Percentiles rank a stretch among this genome's conserved stretches.
Evolutionary conservation across 64 coral and sea anemone genomes (phyloP).

Genomic region (Montipora sp.): DNA sequence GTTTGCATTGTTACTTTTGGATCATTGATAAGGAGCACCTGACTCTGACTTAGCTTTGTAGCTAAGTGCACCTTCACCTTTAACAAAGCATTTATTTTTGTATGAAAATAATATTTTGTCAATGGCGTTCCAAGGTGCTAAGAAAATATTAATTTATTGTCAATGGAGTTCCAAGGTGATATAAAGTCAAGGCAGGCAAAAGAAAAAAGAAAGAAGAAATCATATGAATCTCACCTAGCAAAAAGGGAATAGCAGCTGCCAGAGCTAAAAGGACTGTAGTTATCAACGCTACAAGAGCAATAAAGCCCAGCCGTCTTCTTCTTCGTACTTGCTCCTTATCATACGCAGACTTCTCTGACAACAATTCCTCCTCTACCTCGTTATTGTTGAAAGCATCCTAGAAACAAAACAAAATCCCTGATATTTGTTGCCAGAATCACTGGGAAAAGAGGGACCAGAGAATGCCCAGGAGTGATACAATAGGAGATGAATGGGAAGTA

Average conservation of each 20-base stretch:
- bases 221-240: constrained; percentile 4
- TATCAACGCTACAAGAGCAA: background rate
- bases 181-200: too few species aligned
- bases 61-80: too few species aligned
- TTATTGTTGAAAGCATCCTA: background rate
- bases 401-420: background rate
- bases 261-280: constrained; percentile 24
- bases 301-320: constrained; percentile 17
- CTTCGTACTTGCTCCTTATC: background rate
- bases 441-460: background rate
- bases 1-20: too few species aligned
- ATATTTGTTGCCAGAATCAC: background rate
- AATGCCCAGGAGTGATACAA: background rate
- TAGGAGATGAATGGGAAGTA: too few species aligned
- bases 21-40: too few species aligned
- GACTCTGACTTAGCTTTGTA: too few species aligned
- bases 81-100: too few species aligned
- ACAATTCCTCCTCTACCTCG: background rate
- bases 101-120: too few species aligned
- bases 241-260: constrained; percentile 14
- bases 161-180: too few species aligned
- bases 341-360: background rate
- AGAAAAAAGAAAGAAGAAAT: too few species aligned
- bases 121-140: too few species aligned
- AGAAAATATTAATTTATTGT: too few species aligned